Percentiles rank a stretch among this genome's conserved stretches.
These are phyloP conservation scores for Tenthredo scrophulariae DNA, from an alignment of 2,888 invertebrate genomes.

Conservation along the genomic window DNA sequence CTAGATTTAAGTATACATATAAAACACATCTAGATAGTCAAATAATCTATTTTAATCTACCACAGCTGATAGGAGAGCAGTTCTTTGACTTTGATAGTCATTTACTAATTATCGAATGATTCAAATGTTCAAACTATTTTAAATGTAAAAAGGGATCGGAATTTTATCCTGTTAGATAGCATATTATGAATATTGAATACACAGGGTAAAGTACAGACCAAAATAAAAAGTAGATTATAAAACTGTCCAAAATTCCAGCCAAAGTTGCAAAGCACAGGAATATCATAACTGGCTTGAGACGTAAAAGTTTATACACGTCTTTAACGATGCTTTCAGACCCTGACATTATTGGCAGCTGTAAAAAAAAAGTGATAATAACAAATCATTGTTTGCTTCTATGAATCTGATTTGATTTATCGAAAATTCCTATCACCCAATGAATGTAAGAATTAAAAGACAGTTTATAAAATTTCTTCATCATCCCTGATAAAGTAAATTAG, in stretches of 20 bases:
- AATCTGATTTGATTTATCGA: not conserved
- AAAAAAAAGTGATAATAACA: not conserved
- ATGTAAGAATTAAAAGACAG: not conserved
- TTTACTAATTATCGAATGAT: not conserved
- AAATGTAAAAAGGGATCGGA: not conserved
- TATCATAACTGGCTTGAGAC: constrained; percentile 83
- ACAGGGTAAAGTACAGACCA: constrained; percentile 80
- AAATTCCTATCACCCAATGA: not conserved
- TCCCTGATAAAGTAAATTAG: not conserved
- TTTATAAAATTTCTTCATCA: not conserved
- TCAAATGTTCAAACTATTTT: not conserved
- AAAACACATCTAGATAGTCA: constrained; percentile 60
- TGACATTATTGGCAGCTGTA: constrained; percentile 85
- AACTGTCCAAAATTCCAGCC: constrained; percentile 89
- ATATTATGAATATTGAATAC: constrained; percentile 6
- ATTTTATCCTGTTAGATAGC: not conserved
- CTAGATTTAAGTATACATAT: not conserved
- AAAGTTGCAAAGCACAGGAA: constrained; percentile 88
- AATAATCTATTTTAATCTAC: constrained; percentile 2
- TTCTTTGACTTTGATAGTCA: not conserved
- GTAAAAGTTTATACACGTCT: constrained; percentile 83
- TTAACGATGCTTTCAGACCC: constrained; percentile 85
- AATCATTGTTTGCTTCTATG: constrained; percentile 23
- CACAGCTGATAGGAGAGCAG: not conserved
- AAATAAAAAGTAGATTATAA: constrained; percentile 90